Evolutionary conservation across 2,113 vertebrate species (phyloP).

Genomic region (Dasyornis broadbenti): DNA sequence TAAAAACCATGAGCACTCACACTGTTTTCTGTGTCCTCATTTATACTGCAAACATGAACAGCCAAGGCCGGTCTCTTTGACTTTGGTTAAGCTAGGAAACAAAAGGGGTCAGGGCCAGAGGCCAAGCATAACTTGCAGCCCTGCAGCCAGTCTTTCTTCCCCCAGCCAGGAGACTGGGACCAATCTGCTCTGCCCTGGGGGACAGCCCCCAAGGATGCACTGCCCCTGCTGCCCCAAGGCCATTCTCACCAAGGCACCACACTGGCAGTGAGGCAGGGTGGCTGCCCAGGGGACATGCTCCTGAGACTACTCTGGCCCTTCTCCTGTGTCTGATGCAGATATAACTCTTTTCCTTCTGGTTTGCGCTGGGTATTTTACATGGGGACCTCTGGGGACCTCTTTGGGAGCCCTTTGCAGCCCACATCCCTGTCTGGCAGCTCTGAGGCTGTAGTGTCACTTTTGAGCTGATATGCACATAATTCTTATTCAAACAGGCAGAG

Average conservation of each 20-base stretch:
- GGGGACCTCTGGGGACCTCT: not conserved
- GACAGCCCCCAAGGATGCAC: not conserved
- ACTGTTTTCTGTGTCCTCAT: not conserved
- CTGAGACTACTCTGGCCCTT: not conserved
- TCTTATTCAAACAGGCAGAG: not conserved
- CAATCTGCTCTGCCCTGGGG: fast-evolving
- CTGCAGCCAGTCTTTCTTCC: not conserved
- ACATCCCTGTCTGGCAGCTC: not conserved
- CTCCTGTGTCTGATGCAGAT: not conserved
- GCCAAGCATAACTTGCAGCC: not conserved
- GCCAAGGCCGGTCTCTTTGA: fast-evolving
- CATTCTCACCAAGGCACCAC: not conserved
- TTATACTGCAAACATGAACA: not conserved
- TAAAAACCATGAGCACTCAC: not conserved
- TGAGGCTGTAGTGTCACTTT: not conserved
- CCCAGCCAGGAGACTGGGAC: not conserved
- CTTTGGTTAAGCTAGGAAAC: not conserved
- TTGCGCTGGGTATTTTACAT: not conserved
- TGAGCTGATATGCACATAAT: not conserved
- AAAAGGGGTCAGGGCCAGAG: not conserved
- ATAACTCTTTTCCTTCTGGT: not conserved
- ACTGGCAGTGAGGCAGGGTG: not conserved
- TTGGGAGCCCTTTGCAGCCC: not conserved
- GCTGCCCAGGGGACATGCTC: fast-evolving
- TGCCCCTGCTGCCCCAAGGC: not conserved